Conservation (phyloP, 2,888 invertebrate genomes). For the Cheilosia scutellata region DNA sequence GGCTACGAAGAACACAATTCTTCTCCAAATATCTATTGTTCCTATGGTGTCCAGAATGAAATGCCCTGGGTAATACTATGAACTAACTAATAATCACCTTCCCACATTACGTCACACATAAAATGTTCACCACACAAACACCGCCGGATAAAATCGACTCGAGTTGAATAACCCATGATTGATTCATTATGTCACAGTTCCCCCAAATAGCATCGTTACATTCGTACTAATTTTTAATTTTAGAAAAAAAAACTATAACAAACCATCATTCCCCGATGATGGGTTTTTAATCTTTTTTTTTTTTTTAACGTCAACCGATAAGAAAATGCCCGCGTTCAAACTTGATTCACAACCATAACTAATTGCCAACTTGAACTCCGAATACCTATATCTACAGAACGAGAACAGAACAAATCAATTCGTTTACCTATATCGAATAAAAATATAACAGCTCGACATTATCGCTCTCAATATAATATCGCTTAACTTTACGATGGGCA, state of each 20-base stretch:
- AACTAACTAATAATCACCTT: too few relatives aligned
- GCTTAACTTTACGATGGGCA: constrained; percentile 59
- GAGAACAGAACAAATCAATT: constrained; percentile 61
- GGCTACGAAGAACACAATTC: too few relatives aligned
- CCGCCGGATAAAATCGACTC: background rate
- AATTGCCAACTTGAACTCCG: constrained; percentile 47
- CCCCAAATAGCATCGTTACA: background rate
- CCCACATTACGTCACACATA: too few relatives aligned
- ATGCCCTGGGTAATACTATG: too few relatives aligned
- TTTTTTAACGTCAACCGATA: constrained; percentile 42
- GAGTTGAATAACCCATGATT: constrained; percentile 41
- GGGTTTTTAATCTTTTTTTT: constrained; percentile 50
- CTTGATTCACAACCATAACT: constrained; percentile 31
- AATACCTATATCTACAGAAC: background rate
- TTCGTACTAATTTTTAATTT: constrained; percentile 18
- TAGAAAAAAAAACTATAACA: constrained; percentile 34
- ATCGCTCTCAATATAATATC: constrained; percentile 58
- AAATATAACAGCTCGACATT: constrained; percentile 42
- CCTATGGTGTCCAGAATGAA: too few relatives aligned
- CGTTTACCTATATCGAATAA: constrained; percentile 30
- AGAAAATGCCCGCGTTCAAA: constrained; percentile 49
- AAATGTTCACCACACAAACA: too few relatives aligned
- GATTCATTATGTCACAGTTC: constrained; percentile 23
- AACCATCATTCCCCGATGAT: constrained; percentile 40
- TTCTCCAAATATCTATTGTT: too few relatives aligned